A percentile compares a stretch with the other conserved stretches of the same genome.
Evolutionary conservation across 2,797 vertebrate species (phyloP).

Genomic region (Telmatherina bonti): DNA sequence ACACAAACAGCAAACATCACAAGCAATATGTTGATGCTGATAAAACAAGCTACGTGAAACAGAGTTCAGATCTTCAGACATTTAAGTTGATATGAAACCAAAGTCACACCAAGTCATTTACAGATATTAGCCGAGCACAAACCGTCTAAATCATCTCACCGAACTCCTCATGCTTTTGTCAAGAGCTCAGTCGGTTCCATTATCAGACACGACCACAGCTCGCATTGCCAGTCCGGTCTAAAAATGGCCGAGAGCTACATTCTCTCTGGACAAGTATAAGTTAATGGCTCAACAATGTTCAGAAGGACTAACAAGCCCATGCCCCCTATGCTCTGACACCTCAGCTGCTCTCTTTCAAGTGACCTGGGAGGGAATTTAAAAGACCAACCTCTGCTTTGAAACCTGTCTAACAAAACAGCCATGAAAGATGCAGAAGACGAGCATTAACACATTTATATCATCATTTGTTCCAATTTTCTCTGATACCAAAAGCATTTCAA

Average conservation of each 20-base stretch:
- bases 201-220: constrained; percentile 70
- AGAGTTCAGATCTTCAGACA: constrained; percentile 8
- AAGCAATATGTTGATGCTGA: background rate
- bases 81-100: background rate
- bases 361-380: constrained; percentile 1
- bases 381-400: background rate
- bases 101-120: constrained; percentile 10
- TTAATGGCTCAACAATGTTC: constrained; percentile 74
- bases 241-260: constrained; percentile 76
- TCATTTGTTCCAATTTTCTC: background rate
- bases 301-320: constrained; percentile 63
- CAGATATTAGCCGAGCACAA: constrained; percentile 10
- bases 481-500: background rate
- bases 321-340: constrained; percentile 52
- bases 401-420: background rate
- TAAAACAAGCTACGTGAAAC: background rate
- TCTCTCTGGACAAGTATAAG: constrained; percentile 69
- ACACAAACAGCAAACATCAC: background rate
- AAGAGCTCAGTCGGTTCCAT: constrained; percentile 57
- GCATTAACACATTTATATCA: background rate
- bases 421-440: background rate
- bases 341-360: constrained; percentile 22
- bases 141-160: constrained; percentile 62
- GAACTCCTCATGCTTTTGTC: constrained; percentile 49
- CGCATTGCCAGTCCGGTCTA: constrained; percentile 67